These are phyloP conservation scores for Candidula unifasciata DNA, from an alignment of 2,888 invertebrate genomes.

Conservation along the genomic window DNA sequence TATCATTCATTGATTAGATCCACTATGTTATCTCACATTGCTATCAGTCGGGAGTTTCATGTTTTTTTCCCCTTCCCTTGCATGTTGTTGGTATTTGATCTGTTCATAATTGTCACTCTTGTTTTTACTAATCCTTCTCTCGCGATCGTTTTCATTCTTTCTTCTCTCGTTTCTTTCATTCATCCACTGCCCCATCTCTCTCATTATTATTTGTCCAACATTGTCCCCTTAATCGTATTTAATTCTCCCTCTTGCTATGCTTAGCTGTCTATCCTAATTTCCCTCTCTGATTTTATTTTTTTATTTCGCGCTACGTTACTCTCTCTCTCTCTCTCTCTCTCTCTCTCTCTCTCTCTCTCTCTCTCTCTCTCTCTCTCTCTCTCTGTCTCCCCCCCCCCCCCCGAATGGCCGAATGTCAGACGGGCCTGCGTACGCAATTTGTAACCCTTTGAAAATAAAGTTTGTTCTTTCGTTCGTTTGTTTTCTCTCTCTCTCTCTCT, in stretches of 20 bases:
- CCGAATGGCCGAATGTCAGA: too few species aligned
- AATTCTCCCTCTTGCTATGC: background rate
- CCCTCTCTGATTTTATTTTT: background rate
- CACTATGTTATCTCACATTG: background rate
- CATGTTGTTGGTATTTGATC: background rate
- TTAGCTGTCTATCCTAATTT: background rate
- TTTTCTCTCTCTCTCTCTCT: too few species aligned
- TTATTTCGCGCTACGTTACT: background rate
- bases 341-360: too few species aligned
- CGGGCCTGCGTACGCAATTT: too few species aligned
- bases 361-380: too few species aligned
- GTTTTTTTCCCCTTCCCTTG: too few species aligned
- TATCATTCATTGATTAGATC: slow-evolving; percentile 22
- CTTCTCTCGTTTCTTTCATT: background rate
- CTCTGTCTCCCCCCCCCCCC: too few species aligned
- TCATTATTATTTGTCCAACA: background rate
- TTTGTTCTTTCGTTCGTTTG: too few species aligned
- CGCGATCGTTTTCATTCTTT: background rate
- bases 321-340: too few species aligned
- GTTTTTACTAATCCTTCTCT: background rate
- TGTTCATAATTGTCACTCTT: background rate
- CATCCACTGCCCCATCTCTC: background rate
- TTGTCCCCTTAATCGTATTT: background rate
- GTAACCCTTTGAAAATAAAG: too few species aligned
- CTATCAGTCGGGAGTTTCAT: background rate